phyloP scores from a whole-genome alignment of 2,113 vertebrate species.

The Sander lucioperca region DNA sequence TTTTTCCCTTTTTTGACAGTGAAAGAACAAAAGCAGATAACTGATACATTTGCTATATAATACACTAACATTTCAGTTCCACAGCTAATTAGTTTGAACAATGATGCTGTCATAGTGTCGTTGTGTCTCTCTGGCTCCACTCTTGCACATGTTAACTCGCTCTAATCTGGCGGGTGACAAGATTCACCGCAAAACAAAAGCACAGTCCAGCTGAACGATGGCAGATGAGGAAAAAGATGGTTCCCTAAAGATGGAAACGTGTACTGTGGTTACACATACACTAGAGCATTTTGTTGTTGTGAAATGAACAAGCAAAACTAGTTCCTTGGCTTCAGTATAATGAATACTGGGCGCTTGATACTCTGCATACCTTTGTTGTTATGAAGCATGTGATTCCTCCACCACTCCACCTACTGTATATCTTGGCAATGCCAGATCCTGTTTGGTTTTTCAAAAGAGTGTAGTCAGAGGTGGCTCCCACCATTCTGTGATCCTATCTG shows the following conservation, averaged over 20 bases:
- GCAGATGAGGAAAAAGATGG: background rate
- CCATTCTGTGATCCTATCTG: background rate
- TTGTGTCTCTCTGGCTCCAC: background rate
- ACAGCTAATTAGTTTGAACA: background rate
- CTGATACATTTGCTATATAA: background rate
- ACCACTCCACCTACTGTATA: background rate
- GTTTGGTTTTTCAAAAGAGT: background rate
- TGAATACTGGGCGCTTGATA: slow-evolving; percentile 3
- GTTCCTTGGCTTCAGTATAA: background rate
- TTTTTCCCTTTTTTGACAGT: background rate
- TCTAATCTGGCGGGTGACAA: background rate
- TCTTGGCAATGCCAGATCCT: background rate
- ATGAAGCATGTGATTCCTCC: background rate
- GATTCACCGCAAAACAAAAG: background rate
- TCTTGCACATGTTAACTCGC: background rate
- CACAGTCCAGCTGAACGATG: background rate
- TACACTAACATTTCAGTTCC: background rate
- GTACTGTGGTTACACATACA: background rate
- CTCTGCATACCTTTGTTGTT: background rate
- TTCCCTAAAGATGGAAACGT: background rate
- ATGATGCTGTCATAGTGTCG: background rate
- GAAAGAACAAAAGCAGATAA: background rate
- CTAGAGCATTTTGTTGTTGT: background rate
- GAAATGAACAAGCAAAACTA: slow-evolving; percentile 4
- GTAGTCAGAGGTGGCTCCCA: background rate